A percentile compares a stretch with the other conserved stretches of the same genome.
phyloP scores from a whole-genome alignment of 2,797 vertebrate species.

The Hippopotamyrus pictus region DNA sequence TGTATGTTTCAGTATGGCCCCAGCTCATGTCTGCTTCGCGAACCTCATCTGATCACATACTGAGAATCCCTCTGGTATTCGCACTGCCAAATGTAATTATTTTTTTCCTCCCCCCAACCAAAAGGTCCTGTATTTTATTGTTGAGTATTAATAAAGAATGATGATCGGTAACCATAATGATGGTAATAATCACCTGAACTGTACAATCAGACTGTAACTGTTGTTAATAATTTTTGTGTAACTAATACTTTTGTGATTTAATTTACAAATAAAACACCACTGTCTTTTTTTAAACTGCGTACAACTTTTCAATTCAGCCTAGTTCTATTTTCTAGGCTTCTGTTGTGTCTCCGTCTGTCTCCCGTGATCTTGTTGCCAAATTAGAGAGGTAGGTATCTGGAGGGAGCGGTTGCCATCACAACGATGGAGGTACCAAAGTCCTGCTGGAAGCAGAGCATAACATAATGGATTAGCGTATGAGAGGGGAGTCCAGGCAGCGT shows the following conservation, averaged over 20 bases:
- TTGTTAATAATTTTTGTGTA: slow-evolving; percentile 82
- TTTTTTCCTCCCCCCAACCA: slow-evolving; percentile 38
- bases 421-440: background rate
- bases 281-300: slow-evolving; percentile 69
- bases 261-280: slow-evolving; percentile 81
- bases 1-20: background rate
- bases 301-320: background rate
- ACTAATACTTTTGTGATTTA: slow-evolving; percentile 81
- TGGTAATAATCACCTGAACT: slow-evolving; percentile 76
- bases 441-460: background rate
- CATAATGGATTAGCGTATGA: background rate
- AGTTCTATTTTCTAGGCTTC: background rate
- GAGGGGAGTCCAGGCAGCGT: background rate
- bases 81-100: slow-evolving; percentile 65
- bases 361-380: background rate
- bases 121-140: slow-evolving; percentile 63
- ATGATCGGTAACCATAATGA: slow-evolving; percentile 58
- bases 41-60: background rate
- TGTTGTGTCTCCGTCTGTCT: background rate
- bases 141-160: slow-evolving; percentile 56
- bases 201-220: slow-evolving; percentile 77
- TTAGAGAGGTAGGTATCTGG: background rate
- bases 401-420: background rate
- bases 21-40: background rate
- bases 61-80: slow-evolving; percentile 40